These are phyloP conservation scores for Acanthiza pusilla DNA, from an alignment of 2,797 vertebrate species.

Conservation along the genomic window DNA sequence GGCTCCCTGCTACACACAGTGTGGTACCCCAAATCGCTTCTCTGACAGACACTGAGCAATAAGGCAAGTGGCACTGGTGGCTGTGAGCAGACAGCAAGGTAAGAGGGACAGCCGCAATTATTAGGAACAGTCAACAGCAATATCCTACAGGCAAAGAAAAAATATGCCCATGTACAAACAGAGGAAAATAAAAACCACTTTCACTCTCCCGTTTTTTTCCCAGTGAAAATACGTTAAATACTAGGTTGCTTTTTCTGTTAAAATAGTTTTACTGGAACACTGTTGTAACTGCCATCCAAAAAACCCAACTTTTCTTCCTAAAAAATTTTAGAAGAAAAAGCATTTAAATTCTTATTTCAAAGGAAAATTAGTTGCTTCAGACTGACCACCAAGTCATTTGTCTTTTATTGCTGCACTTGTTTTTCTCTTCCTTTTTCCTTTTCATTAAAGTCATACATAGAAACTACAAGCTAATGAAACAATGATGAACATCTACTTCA, in stretches of 20 bases:
- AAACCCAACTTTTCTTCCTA: fast-evolving
- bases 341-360: background rate
- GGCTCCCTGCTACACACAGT: background rate
- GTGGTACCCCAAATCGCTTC: background rate
- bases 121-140: background rate
- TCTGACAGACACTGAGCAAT: background rate
- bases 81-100: background rate
- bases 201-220: background rate
- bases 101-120: background rate
- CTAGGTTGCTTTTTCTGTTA: background rate
- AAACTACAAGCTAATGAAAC: slow-evolving; percentile 66
- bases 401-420: background rate
- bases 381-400: background rate
- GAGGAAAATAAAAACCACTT: background rate
- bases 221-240: background rate
- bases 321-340: background rate
- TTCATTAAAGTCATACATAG: slow-evolving; percentile 58
- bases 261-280: background rate
- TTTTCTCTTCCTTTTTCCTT: background rate
- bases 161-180: fast-evolving
- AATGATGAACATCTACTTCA: slow-evolving; percentile 62
- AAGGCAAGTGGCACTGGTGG: background rate
- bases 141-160: background rate
- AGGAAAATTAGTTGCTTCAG: background rate
- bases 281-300: background rate